Evolutionary conservation across 2,113 vertebrate species (phyloP).

Genomic region (Clarias magur): DNA sequence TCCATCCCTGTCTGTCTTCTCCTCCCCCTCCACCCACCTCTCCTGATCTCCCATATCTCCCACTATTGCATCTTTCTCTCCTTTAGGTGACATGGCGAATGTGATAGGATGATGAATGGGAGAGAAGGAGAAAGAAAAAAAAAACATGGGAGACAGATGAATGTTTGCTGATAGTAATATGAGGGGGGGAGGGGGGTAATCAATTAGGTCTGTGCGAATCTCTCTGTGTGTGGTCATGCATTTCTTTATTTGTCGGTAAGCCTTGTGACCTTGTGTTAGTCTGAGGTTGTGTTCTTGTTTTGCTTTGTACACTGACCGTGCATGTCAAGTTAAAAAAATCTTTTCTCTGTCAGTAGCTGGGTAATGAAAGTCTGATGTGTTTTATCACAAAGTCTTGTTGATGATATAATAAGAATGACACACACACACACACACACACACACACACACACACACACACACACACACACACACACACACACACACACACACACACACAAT

Average conservation of each 20-base stretch:
- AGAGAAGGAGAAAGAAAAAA: conserved; percentile 33
- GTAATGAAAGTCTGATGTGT: background rate
- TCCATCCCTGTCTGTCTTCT: conserved; percentile 16
- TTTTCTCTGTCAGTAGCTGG: background rate
- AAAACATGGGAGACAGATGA: conserved; percentile 55
- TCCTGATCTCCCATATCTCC: background rate
- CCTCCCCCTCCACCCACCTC: background rate
- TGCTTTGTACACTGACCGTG: background rate
- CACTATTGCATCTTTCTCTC: background rate
- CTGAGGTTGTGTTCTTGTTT: background rate
- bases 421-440: background rate
- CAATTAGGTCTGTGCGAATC: conserved; percentile 21
- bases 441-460: background rate
- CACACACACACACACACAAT: background rate
- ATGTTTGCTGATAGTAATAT: conserved; percentile 64
- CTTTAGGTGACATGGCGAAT: conserved; percentile 38
- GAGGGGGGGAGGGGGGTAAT: conserved; percentile 53
- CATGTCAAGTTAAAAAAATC: background rate
- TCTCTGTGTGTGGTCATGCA: background rate
- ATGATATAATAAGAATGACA: background rate
- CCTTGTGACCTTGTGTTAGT: background rate
- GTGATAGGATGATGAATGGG: conserved; percentile 42
- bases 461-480: no score
- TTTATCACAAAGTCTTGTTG: background rate
- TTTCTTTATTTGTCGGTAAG: background rate